Conservation (phyloP, 1,140 invertebrate genomes). For the Neoseiulus cucumeris region DNA sequence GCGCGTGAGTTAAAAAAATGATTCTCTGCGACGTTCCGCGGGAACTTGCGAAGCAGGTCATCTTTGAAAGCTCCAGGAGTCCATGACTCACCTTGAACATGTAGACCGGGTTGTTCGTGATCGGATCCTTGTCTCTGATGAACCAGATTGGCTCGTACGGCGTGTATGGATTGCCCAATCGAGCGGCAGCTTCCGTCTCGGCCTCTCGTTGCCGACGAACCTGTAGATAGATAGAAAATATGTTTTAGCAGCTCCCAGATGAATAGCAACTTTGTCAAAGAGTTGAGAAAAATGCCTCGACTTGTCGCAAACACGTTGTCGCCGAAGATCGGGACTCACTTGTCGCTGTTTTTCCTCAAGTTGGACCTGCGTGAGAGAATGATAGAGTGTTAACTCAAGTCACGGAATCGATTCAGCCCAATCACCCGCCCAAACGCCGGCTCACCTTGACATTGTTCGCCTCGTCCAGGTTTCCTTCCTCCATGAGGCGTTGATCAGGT, state of each 20-base stretch:
- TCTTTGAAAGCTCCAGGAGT: not conserved
- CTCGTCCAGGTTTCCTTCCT: slow-evolving; percentile 83
- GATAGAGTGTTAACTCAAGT: not conserved
- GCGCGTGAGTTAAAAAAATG: too few species aligned
- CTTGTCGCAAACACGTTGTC: too few species aligned
- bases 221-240: not conserved
- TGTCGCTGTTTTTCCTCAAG: slow-evolving; percentile 82
- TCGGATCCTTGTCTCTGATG: slow-evolving; percentile 50
- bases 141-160: slow-evolving; percentile 83
- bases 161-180: slow-evolving; percentile 44
- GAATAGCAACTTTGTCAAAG: too few species aligned
- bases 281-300: too few species aligned
- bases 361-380: slow-evolving; percentile 24
- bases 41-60: not conserved
- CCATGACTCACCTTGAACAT: slow-evolving; percentile 38
- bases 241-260: too few species aligned
- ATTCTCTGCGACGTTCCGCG: too few species aligned
- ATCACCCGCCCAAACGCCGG: not conserved
- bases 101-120: slow-evolving; percentile 59
- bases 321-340: not conserved
- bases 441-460: slow-evolving; percentile 65
- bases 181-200: slow-evolving; percentile 53
- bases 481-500: slow-evolving; percentile 94
- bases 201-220: slow-evolving; percentile 48
- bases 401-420: not conserved